Conservation (phyloP, 2,797 vertebrate species). For the Mus caroli region DNA sequence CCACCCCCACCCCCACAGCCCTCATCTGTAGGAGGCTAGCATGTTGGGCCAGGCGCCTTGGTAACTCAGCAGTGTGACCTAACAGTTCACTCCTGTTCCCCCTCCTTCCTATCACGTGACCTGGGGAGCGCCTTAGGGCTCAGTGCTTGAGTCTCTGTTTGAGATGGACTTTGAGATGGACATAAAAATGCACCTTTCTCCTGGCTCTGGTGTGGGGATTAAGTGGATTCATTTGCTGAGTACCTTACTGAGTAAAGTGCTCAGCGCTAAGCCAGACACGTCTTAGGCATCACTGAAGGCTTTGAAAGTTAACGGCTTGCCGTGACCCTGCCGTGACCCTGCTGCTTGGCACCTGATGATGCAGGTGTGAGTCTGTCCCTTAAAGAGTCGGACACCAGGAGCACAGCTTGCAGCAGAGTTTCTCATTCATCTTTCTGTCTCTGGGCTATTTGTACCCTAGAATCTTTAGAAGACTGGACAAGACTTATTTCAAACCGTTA, state of each 20-base stretch:
- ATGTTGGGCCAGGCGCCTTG: accelerated
- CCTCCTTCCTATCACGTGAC: background rate
- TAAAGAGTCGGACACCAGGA: background rate
- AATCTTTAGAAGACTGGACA: background rate
- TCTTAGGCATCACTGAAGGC: background rate
- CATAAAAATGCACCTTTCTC: background rate
- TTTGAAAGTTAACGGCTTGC: background rate
- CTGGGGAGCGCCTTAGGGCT: background rate
- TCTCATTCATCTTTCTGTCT: background rate
- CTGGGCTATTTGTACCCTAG: background rate
- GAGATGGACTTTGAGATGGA: background rate
- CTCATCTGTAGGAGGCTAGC: background rate
- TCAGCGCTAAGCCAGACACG: background rate
- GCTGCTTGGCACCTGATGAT: background rate
- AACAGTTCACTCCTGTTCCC: background rate
- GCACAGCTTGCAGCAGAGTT: background rate
- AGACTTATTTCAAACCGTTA: background rate
- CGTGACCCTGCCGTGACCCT: background rate
- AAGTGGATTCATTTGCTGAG: background rate
- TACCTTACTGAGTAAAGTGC: background rate
- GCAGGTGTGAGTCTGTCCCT: background rate
- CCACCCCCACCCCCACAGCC: accelerated
- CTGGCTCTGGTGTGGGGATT: background rate
- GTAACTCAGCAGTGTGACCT: background rate
- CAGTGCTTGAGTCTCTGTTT: background rate